Evolutionary conservation across 2,113 vertebrate genomes (phyloP).

Genomic region (Cephalopholis sonnerati): DNA sequence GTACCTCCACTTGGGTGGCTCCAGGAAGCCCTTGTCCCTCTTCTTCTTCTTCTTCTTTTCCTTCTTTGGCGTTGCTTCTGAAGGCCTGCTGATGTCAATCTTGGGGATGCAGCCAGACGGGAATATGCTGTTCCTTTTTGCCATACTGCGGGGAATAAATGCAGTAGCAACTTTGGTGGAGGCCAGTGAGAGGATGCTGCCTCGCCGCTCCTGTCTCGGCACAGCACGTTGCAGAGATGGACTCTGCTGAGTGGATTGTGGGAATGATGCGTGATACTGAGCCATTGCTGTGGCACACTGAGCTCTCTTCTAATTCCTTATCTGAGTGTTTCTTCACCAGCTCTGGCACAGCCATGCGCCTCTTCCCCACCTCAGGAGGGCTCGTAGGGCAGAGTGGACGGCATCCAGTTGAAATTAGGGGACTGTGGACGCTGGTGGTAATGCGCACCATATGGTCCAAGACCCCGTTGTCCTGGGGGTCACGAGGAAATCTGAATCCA

Average conservation of each 20-base stretch:
- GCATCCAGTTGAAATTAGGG: conserved; percentile 89
- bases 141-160: conserved; percentile 78
- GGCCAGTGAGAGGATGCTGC: conserved; percentile 69
- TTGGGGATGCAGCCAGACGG: conserved; percentile 82
- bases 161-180: conserved; percentile 59
- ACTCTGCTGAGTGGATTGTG: conserved; percentile 68
- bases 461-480: conserved; percentile 86
- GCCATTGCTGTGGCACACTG: conserved; percentile 49
- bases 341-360: conserved; percentile 86
- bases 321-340: conserved; percentile 79
- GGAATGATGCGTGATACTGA: conserved; percentile 61
- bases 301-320: conserved; percentile 29
- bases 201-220: conserved; percentile 51
- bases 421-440: conserved; percentile 89
- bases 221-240: conserved; percentile 55
- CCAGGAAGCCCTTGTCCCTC: conserved; percentile 74
- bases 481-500: conserved; percentile 81
- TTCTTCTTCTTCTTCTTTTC: conserved; percentile 71
- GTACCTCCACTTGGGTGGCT: conserved; percentile 88
- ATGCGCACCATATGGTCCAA: conserved; percentile 92
- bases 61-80: conserved; percentile 8
- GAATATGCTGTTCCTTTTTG: conserved; percentile 77
- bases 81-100: conserved; percentile 84
- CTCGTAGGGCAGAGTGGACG: conserved; percentile 87
- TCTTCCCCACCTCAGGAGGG: conserved; percentile 87